Base-by-base conservation (phyloP, 2,888 invertebrate species). In the Myathropa florea region DNA sequence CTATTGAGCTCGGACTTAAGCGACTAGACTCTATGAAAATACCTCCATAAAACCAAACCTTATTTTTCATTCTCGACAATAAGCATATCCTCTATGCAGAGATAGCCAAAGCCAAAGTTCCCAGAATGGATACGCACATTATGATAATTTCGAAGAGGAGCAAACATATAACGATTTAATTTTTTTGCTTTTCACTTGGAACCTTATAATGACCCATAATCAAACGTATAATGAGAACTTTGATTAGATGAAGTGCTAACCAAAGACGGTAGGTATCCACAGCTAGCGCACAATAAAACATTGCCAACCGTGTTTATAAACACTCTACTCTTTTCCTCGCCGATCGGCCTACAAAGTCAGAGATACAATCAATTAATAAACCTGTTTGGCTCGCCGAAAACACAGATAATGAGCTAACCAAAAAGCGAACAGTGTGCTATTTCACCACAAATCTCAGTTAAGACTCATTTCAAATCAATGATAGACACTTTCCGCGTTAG, bases 371-470 rank as follows among this genome's bases (percentile, higher is more conserved):
- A 57, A 23, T 57, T 57, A 23, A 14, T 24, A 24, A 57, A 57
- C 57, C 57, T 57, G 57, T 57, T 57, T 57, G 24, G 3, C 57
- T 24, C 14, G 24, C 24, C 57, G 57, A 57, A 24, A 24, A 24
- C 23, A 57, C 12, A 57, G 57, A 57, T 24, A 57, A 57, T 26
- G 24, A 57, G 24, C 12, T 14, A 57, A 24, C 23, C 23, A 23
- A 23, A 57, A 57, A 57, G 4, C 24, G 12, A 57, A 14, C 14
- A 57, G 57, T 57, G 57, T 23, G 57, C 23, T 57, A 57, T 63
- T 72, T 53, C 24, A 72, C 61, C 72, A 63, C 18, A 61, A 71
- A 61, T 46, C 28, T 2, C 21, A 4, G 18, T 12, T 28, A 46
- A 46, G 6, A 63, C 61, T 28, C 18, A 61, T 30, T 30, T 30